These are phyloP conservation scores for Drosophila sulfurigaster DNA, from an alignment of 1,140 invertebrate genomes.

Conservation along the genomic window DNA sequence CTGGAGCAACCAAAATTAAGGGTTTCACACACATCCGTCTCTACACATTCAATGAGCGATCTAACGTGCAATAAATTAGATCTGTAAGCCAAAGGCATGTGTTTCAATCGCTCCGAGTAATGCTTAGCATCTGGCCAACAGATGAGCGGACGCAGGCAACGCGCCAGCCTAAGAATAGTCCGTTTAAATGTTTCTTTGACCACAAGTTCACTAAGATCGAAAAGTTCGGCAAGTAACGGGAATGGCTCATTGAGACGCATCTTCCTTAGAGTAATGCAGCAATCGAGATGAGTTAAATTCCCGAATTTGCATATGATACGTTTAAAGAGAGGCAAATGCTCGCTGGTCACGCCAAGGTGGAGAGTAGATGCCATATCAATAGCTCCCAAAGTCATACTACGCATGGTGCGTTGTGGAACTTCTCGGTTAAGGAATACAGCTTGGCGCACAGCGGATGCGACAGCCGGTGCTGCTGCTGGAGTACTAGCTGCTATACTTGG, in stretches of 20 bases:
- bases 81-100: slow-evolving; percentile 72
- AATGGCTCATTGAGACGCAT: slow-evolving; percentile 77
- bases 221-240: slow-evolving; percentile 67
- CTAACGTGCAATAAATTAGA: slow-evolving; percentile 72
- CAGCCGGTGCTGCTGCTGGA: slow-evolving; percentile 19
- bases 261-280: slow-evolving; percentile 76
- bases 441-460: slow-evolving; percentile 63
- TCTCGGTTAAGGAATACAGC: slow-evolving; percentile 75
- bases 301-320: slow-evolving; percentile 64
- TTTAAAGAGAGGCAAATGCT: slow-evolving; percentile 66
- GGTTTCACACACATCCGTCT: slow-evolving; percentile 66
- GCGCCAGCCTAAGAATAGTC: slow-evolving; percentile 60
- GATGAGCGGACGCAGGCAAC: slow-evolving; percentile 69
- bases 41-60: slow-evolving; percentile 80
- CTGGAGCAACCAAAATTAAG: slow-evolving; percentile 62
- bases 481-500: background rate
- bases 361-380: slow-evolving; percentile 70
- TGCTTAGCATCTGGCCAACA: slow-evolving; percentile 74
- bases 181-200: slow-evolving; percentile 67
- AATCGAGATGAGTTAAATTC: slow-evolving; percentile 71
- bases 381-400: slow-evolving; percentile 61
- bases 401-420: slow-evolving; percentile 67
- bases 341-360: slow-evolving; percentile 59
- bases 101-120: slow-evolving; percentile 72
- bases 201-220: slow-evolving; percentile 73